phyloP scores from a whole-genome alignment of 2,888 invertebrate species.

The Ischnura elegans region DNA sequence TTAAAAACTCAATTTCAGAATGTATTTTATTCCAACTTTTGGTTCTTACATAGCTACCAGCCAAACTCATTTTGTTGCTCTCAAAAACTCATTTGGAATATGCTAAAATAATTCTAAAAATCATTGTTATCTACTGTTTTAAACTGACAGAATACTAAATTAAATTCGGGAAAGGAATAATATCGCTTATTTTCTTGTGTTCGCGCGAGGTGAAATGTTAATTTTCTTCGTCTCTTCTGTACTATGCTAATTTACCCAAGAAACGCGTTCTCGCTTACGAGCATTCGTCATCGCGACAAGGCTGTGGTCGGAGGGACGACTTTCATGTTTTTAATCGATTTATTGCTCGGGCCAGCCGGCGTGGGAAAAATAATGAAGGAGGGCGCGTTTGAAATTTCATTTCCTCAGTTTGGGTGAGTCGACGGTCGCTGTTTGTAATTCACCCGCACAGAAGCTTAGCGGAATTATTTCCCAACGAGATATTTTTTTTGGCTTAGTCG shows the following conservation, averaged over 20 bases:
- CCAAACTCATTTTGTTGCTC: no score
- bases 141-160: no score
- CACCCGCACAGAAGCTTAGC: not conserved
- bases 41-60: no score
- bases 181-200: not conserved
- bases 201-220: not conserved
- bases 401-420: not conserved
- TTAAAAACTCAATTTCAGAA: no score
- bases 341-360: constrained; percentile 7
- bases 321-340: constrained; percentile 30
- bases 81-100: no score
- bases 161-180: not conserved
- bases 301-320: not conserved
- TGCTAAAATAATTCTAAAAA: no score
- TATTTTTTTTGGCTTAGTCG: not conserved
- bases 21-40: no score
- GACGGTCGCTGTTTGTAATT: constrained; percentile 1
- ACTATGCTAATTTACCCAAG: not conserved
- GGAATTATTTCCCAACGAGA: not conserved
- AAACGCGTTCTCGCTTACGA: not conserved
- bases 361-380: constrained; percentile 24
- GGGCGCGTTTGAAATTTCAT: constrained; percentile 13
- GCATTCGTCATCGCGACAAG: not conserved
- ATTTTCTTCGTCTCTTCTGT: not conserved
- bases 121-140: no score